These are phyloP conservation scores for Toxotes jaculatrix DNA, from an alignment of 2,113 vertebrate genomes.

Conservation along the genomic window DNA sequence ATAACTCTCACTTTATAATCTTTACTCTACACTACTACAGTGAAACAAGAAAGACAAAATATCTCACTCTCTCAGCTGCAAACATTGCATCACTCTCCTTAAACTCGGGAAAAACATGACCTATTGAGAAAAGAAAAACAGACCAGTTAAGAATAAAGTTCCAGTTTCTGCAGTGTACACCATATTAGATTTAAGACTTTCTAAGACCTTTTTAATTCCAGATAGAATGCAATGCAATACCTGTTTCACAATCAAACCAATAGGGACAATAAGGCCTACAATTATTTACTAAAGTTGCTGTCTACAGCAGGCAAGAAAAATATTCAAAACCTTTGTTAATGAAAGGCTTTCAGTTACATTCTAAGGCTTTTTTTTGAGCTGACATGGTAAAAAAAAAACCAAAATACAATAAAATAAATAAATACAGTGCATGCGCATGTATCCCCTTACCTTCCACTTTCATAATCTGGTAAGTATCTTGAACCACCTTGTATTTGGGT, in stretches of 20 bases:
- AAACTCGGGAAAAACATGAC: conserved; percentile 96
- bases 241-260: no score
- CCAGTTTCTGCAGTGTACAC: neutral
- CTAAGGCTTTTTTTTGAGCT: neutral
- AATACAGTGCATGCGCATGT: fast-evolving
- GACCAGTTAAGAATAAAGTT: neutral
- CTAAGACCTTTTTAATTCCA: neutral
- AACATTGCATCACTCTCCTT: conserved; percentile 99
- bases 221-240: no score
- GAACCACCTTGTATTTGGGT: conserved; percentile 98
- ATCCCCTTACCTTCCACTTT: conserved; percentile 94
- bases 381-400: no score
- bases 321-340: no score
- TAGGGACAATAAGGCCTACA: no score
- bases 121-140: conserved; percentile 72
- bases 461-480: conserved; percentile 99
- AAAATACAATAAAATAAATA: no score
- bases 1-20: neutral
- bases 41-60: neutral
- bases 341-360: neutral
- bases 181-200: neutral
- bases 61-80: conserved; percentile 93
- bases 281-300: no score
- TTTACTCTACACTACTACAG: neutral
- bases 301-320: no score